Conservation (phyloP, 2,113 vertebrate species). For the Mellivora capensis region DNA sequence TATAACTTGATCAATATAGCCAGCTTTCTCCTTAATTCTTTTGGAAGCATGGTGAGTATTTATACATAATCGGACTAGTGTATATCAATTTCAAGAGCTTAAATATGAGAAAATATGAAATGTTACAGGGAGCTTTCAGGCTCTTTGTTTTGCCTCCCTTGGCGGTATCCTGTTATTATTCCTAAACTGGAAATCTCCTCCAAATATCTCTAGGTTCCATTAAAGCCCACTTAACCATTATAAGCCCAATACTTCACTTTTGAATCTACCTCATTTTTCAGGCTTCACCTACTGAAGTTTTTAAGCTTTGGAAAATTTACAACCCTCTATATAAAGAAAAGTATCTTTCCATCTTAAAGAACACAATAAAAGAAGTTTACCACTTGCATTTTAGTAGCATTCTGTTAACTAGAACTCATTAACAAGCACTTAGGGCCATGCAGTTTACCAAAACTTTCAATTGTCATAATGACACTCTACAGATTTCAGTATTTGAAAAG, state of each 20-base stretch:
- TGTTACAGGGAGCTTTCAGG: neutral
- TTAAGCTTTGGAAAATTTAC: neutral
- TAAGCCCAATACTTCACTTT: neutral
- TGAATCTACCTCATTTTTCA: neutral
- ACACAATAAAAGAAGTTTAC: neutral
- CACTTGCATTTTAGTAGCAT: neutral
- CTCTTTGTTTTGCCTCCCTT: neutral
- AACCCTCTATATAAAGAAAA: neutral
- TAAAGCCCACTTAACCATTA: neutral
- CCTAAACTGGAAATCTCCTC: neutral
- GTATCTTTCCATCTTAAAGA: neutral
- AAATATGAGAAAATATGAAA: neutral
- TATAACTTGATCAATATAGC: neutral
- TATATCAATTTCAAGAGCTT: neutral
- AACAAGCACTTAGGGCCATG: neutral
- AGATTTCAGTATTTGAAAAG: neutral
- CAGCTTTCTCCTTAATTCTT: neutral
- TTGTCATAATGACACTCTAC: neutral
- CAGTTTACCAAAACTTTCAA: neutral
- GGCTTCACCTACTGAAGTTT: neutral
- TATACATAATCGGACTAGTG: neutral
- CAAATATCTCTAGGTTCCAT: neutral
- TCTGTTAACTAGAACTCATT: conserved; percentile 4
- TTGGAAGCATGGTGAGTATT: neutral
- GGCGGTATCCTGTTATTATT: neutral